Base-by-base conservation (phyloP, 2,888 invertebrate genomes). In the Cinara cedri region DNA sequence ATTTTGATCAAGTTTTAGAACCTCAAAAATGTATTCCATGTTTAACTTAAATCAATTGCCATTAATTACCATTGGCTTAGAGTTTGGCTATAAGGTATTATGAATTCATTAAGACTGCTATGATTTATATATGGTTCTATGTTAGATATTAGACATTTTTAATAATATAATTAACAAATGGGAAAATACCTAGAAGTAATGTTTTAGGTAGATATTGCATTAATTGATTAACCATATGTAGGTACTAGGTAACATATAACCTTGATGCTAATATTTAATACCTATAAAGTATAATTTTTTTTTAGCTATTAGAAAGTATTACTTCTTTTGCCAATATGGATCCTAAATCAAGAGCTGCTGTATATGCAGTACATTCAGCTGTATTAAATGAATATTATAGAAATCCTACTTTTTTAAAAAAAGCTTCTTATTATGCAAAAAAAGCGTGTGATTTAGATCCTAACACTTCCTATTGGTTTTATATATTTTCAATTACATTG, bases 381-480 rank as follows among this genome's bases (percentile, higher is more conserved):
- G 13, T 70, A 19, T 78, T 68, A 51, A 60, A n/a, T 34, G 70
- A 78, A 49, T 78, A 70, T 60, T 42, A 46, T 60, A 42, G 21
- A n/a, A 42, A 70, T 78, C 0, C 4, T 0, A 16, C 0, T 0
- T 42, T 46, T 60, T 62, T 70, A 19, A 78, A 78, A 51, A 78
- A 78, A 78, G 78, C 78, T 49, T 49, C 34, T 42, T 60, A 78
- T 3, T 21, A 3, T 16, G 60, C 46, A 2, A 78, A 60, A 42
- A 78, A 78, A 78, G 60, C 78, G 13, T 78, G 78, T 70, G 62
- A 51, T 34, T 70, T 78, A n/a, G 60, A 70, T 57, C 78, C 78
- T 51, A 70, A 26, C 8, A 60, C 34, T 62, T 21, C 78, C 11
- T 4, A 78, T 62, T 78, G 78, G 78, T 78, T 78, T 78, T 78